phyloP scores from a whole-genome alignment of 2,113 vertebrate species.

The Heteronetta atricapilla region DNA sequence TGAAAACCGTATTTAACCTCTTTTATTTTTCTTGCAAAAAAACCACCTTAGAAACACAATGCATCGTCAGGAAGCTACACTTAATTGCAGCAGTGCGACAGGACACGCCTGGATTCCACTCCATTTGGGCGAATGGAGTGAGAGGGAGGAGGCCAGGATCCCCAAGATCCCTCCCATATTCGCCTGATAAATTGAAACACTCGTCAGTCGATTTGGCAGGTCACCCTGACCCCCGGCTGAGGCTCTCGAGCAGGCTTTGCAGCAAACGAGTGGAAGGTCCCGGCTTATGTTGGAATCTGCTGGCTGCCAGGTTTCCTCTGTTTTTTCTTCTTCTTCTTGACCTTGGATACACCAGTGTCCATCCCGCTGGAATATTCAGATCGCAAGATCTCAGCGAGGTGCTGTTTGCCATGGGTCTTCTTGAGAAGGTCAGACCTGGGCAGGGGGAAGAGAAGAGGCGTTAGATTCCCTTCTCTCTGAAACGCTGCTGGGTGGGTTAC shows the following conservation, averaged over 20 bases:
- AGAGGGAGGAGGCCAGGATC: conserved; percentile 29
- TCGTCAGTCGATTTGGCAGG: background rate
- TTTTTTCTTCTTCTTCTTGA: conserved; percentile 37
- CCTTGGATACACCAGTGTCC: conserved; percentile 48
- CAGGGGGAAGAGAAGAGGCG: conserved; percentile 47
- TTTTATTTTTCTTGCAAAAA: conserved; percentile 14
- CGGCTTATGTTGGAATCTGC: conserved; percentile 2
- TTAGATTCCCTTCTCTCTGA: conserved; percentile 8
- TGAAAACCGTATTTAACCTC: background rate
- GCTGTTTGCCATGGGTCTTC: conserved; percentile 56
- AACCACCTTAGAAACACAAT: rapidly evolving
- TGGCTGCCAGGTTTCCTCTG: background rate
- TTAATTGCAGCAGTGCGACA: background rate
- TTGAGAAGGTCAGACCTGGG: conserved; percentile 71
- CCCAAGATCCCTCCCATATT: background rate
- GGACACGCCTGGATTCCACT: background rate
- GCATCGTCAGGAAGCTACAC: background rate
- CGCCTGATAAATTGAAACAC: background rate
- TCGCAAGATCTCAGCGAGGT: conserved; percentile 72
- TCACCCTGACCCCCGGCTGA: background rate
- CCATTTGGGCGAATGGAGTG: background rate
- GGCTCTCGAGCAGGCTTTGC: background rate
- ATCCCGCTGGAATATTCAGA: conserved; percentile 88
- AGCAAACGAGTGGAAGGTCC: background rate
- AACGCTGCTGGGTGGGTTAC: conserved; percentile 14